Evolutionary conservation across 2,113 vertebrate genomes (phyloP), one percentile per base, ranked within the genome.

Genomic region (Lepus europaeus): DNA sequence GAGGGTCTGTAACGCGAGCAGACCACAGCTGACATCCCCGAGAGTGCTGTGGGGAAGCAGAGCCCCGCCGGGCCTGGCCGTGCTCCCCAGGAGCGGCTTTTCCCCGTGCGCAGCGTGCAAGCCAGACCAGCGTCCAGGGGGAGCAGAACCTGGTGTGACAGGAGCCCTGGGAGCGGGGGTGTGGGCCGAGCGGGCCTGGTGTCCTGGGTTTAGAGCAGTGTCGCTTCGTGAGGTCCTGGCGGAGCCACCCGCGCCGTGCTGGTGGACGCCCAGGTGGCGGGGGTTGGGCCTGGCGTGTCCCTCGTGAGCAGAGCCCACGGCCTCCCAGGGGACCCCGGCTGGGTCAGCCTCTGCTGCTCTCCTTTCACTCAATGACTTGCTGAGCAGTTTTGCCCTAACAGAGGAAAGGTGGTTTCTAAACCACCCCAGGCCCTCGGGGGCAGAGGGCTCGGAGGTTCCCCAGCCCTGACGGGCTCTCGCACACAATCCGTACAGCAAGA

Each of bases 401-500:
- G 14, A 14, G 56, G 56, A 59, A 19, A 59, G 19, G 56, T 59
- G 56, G 19, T 70, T 81, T 89, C 79, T 87, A 9, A 76, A 86
- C 23, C 70, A n/a, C 36, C 14, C 11, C 29, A 25, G 63, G 2
- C 33, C 17, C 59, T 51, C 19, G 22, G 6, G 63, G 66, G 84
- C 39, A 31, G 33, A n/a, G 22, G 9, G 22, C 25, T 6, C n/a
- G 0, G 69, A 78, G 64, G 16, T 33, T 76, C 49, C 56, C 73
- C 53, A 0, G 19, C 27, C 27, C 74, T 93, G 27, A 97, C 1
- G 10, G 36, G 22, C 49, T 53, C 59, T 87, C 29, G 14, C 17
- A 39, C 9, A 11, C 51, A 19, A 36, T 97, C 39, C 94, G 77
- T 20, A 63, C 96, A 99, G 99, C 98, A 99, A 99, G 98, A 99